These are phyloP conservation scores for Lepidocyrtoides sp. DNA, from an alignment of 2,888 invertebrate species.

Conservation along the genomic window DNA sequence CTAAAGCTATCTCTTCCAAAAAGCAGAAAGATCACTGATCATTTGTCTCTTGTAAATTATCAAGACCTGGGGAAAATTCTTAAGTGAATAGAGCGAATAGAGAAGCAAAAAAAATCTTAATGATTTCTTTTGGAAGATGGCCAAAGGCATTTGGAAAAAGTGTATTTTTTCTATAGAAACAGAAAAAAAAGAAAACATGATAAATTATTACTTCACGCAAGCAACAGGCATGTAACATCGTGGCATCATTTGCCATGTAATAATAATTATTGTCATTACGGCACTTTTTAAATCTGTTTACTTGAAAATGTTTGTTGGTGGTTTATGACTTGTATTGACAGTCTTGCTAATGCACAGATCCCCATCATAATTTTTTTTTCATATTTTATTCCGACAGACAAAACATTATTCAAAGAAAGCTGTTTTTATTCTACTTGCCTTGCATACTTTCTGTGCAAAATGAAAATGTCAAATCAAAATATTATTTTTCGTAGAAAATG, in stretches of 20 bases:
- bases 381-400: neutral
- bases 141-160: neutral
- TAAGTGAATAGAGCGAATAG: neutral
- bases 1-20: neutral
- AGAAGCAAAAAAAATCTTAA: neutral
- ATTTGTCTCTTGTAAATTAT: slow-evolving; percentile 45
- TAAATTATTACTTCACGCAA: neutral
- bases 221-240: neutral
- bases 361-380: neutral
- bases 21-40: neutral
- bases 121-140: slow-evolving; percentile 26
- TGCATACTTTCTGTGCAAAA: no score
- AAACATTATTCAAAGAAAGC: no score
- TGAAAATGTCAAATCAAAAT: no score
- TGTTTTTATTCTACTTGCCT: no score
- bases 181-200: slow-evolving; percentile 4
- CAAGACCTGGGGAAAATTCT: neutral
- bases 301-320: slow-evolving; percentile 3
- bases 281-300: slow-evolving; percentile 2
- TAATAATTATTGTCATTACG: neutral
- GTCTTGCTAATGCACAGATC: neutral
- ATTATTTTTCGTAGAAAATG: no score
- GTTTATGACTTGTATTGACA: slow-evolving; percentile 13
- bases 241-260: neutral
- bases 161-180: neutral